Conservation (phyloP, 2,113 vertebrate genomes). For the Megalops atlanticus region DNA sequence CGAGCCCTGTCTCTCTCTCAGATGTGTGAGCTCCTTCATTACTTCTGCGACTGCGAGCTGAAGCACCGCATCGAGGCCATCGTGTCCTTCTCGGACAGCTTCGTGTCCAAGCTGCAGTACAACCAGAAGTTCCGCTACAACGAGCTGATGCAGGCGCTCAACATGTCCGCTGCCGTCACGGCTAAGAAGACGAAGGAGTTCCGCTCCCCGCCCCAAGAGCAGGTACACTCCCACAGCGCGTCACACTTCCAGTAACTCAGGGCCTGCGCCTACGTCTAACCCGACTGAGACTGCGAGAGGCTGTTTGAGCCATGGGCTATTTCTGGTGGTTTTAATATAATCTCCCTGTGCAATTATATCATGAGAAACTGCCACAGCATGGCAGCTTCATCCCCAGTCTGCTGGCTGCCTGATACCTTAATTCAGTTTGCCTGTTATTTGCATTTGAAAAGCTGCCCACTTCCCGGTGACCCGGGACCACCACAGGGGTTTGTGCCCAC, state of each 20-base stretch:
- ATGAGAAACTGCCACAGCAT: slow-evolving; percentile 5
- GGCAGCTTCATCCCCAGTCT: neutral
- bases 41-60: slow-evolving; percentile 91
- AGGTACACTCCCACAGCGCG: slow-evolving; percentile 69
- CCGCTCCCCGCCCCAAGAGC: slow-evolving; percentile 89
- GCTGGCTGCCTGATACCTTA: slow-evolving; percentile 9
- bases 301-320: neutral
- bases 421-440: slow-evolving; percentile 18
- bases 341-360: neutral
- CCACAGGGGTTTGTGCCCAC: slow-evolving; percentile 13
- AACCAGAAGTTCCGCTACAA: slow-evolving; percentile 93
- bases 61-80: slow-evolving; percentile 92
- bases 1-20: slow-evolving; percentile 47
- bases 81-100: slow-evolving; percentile 86
- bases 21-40: slow-evolving; percentile 92
- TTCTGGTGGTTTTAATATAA: neutral
- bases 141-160: slow-evolving; percentile 92
- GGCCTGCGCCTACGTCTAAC: too few species aligned
- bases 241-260: neutral
- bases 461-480: neutral
- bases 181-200: slow-evolving; percentile 94
- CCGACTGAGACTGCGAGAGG: neutral
- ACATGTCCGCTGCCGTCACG: slow-evolving; percentile 95
- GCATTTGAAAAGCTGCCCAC: slow-evolving; percentile 23
- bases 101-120: slow-evolving; percentile 86